Evolutionary conservation across 2,797 vertebrate genomes (phyloP), one percentile per base, ranked within the genome.

Genomic region (Serranus cabrilla): DNA sequence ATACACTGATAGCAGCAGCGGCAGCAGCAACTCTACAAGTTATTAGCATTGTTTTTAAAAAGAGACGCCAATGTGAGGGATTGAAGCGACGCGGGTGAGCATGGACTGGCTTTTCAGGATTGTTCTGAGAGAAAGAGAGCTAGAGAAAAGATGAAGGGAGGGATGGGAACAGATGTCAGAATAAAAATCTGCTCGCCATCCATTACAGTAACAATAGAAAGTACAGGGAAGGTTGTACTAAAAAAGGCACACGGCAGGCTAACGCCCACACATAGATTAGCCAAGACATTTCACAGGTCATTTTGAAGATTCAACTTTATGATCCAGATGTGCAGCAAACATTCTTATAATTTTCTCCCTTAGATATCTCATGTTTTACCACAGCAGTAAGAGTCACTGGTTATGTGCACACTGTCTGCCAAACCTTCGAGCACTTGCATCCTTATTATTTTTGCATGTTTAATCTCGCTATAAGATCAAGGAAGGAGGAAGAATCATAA

Each of bases 31-130:
- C 78, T 89, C 70, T 40, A 78, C 76, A 74, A 81, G 84, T 83
- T 91, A 88, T 91, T 89, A 78, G 77, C 62, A 60, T 82, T 61
- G 56, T 84, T 91, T 88, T 84, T 11, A 50, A 80, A 83, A 78
- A 74, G 76, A 66, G 51, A 62, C 17, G 59, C 55, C 45, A 27
- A 76, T 37, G 71, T 76, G 63, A 87, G 51, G 55, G 69, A 88
- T 78, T 42, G 45, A 84, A 85, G 63, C 49, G 21, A 77, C 59
- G 57, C 2, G 14, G 31, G 23, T 31, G 43, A 71, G 64, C 60
- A 11, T 4, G 25, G 46, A 45, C 58, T 21, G 31, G 16, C 65
- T 68, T 60, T 54, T 55, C 11, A 20, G 27, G 34, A 9, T 52
- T 0, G 42, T 65, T 63, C 74, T 47, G 56, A 68, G 70, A 52